Conservation (phyloP, 2,888 invertebrate species). For the Rotaria sp. region DNA sequence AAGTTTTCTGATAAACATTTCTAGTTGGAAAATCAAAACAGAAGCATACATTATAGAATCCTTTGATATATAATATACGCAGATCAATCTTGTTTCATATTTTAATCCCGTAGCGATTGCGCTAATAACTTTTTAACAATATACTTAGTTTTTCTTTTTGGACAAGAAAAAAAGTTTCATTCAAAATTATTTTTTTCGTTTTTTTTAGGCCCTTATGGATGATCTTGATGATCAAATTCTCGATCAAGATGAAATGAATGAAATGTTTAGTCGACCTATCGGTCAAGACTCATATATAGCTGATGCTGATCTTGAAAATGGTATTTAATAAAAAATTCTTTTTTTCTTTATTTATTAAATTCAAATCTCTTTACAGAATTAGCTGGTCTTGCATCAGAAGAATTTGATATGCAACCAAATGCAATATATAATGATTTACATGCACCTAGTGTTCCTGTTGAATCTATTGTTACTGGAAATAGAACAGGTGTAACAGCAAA, state of each 20-base stretch:
- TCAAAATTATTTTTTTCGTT: too few species aligned
- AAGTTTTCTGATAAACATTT: too few species aligned
- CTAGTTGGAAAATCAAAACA: too few species aligned
- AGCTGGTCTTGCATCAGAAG: not conserved
- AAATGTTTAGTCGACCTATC: not conserved
- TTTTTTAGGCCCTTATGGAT: not conserved
- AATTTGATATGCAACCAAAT: not conserved
- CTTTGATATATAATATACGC: too few species aligned
- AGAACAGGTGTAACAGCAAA: not conserved
- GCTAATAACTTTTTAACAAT: too few species aligned
- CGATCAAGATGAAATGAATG: not conserved
- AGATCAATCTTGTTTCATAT: too few species aligned
- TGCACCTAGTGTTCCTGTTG: not conserved
- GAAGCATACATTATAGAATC: too few species aligned
- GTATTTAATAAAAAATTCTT: not conserved
- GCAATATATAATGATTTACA: not conserved
- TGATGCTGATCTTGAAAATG: constrained; percentile 6
- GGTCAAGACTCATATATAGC: not conserved
- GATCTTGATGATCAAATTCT: not conserved
- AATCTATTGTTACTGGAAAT: not conserved
- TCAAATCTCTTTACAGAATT: not conserved
- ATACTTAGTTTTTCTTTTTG: too few species aligned
- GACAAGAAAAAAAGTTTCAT: too few species aligned
- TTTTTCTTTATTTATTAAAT: not conserved
- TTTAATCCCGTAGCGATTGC: too few species aligned